These are phyloP conservation scores for Indicator maculatus DNA, from an alignment of 2,113 vertebrate genomes.

Conservation along the genomic window DNA sequence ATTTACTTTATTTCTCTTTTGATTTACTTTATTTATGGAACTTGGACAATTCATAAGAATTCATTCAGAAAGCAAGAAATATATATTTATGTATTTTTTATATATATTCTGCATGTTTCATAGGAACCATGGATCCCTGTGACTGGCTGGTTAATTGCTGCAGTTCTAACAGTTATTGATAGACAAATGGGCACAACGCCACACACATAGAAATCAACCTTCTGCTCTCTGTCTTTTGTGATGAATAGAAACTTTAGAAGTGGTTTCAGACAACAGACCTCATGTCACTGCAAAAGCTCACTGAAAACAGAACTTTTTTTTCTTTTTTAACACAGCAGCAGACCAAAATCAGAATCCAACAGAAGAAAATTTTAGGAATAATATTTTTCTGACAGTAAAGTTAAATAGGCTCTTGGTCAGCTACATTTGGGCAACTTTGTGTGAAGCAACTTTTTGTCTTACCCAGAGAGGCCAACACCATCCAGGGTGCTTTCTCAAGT, in stretches of 20 bases:
- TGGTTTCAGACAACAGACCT: neutral
- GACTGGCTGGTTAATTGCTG: neutral
- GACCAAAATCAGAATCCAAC: neutral
- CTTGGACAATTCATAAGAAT: neutral
- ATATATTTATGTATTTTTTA: neutral
- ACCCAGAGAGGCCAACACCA: neutral
- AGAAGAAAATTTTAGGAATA: neutral
- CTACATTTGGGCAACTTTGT: neutral
- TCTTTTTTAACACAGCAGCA: neutral
- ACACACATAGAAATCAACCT: neutral
- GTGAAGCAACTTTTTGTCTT: neutral
- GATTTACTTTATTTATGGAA: neutral
- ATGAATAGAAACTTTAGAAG: neutral
- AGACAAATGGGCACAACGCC: neutral
- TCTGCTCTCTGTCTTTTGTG: neutral
- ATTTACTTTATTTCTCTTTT: neutral
- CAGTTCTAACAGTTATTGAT: neutral
- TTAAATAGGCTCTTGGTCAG: neutral
- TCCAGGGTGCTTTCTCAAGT: neutral
- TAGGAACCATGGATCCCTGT: neutral
- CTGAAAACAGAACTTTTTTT: neutral
- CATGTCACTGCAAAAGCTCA: neutral
- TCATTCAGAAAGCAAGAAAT: neutral
- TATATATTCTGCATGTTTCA: neutral
- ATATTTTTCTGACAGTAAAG: neutral